phyloP scores from a whole-genome alignment of 2,797 vertebrate species.

The Dicrostonyx torquatus region DNA sequence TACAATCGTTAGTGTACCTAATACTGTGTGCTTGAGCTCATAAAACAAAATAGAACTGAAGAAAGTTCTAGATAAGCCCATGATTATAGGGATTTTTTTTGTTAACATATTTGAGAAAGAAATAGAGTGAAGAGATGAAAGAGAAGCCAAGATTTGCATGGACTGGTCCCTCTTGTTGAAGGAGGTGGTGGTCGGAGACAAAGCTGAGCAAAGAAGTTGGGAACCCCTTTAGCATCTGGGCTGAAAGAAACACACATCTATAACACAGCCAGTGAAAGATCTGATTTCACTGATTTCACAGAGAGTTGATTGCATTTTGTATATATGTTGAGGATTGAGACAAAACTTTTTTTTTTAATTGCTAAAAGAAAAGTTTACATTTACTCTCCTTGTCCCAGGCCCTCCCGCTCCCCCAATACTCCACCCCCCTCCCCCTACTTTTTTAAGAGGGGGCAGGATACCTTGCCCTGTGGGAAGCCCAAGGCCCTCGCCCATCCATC shows the following conservation, averaged over 20 bases:
- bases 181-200: accelerated
- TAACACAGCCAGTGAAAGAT: neutral
- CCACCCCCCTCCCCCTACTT: too few species aligned
- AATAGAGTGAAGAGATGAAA: neutral
- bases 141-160: neutral
- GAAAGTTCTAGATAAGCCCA: neutral
- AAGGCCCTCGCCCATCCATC: too few species aligned
- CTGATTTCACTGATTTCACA: too few species aligned
- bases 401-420: too few species aligned
- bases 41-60: neutral
- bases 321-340: neutral
- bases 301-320: neutral
- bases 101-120: neutral
- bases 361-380: too few species aligned
- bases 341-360: neutral
- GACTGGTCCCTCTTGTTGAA: neutral
- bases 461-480: too few species aligned
- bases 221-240: neutral
- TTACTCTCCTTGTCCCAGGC: too few species aligned
- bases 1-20: neutral
- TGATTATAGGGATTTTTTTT: neutral
- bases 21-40: neutral
- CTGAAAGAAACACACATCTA: neutral
- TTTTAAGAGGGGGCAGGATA: too few species aligned
- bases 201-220: neutral